Evolutionary conservation across 2,797 vertebrate genomes (phyloP).

Genomic region (Decapterus maruadsi): DNA sequence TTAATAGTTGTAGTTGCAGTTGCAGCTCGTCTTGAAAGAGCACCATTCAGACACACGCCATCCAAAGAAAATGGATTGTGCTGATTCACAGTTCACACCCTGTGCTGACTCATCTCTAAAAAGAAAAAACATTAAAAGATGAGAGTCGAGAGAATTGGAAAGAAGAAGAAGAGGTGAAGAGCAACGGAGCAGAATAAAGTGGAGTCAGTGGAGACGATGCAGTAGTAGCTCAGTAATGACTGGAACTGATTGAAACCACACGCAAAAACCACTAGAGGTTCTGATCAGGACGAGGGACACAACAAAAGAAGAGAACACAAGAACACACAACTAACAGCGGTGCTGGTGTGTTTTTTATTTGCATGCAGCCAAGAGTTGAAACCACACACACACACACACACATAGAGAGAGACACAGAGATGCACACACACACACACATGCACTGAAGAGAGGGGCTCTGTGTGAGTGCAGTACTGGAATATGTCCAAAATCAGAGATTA

Average conservation of each 20-base stretch:
- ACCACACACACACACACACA: conserved; percentile 57
- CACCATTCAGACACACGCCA: conserved; percentile 5
- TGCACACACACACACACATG: conserved; percentile 51
- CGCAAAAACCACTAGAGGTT: conserved; percentile 28
- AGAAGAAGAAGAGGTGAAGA: conserved; percentile 35
- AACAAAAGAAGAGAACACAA: conserved; percentile 25
- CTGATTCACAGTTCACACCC: conserved; percentile 10
- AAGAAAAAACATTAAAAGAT: conserved; percentile 31
- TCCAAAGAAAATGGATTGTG: conserved; percentile 13
- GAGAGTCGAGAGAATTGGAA: conserved; percentile 26
- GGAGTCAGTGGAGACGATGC: conserved; percentile 35
- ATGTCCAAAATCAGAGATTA: conserved; percentile 84
- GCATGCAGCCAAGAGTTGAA: conserved; percentile 54
- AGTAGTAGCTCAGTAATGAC: conserved; percentile 59
- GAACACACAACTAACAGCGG: conserved; percentile 30
- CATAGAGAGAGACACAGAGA: conserved; percentile 57
- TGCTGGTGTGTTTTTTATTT: conserved; percentile 28
- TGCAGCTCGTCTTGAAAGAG: not conserved
- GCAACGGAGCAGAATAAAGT: conserved; percentile 47
- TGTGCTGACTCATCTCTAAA: conserved; percentile 46
- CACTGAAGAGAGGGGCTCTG: conserved; percentile 43
- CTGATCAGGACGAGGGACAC: conserved; percentile 43
- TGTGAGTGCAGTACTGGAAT: conserved; percentile 77
- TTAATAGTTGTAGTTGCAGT: not conserved
- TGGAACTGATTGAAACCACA: conserved; percentile 72